These are phyloP conservation scores for Okamejei kenojei DNA, from an alignment of 2,797 vertebrate genomes.

Conservation along the genomic window DNA sequence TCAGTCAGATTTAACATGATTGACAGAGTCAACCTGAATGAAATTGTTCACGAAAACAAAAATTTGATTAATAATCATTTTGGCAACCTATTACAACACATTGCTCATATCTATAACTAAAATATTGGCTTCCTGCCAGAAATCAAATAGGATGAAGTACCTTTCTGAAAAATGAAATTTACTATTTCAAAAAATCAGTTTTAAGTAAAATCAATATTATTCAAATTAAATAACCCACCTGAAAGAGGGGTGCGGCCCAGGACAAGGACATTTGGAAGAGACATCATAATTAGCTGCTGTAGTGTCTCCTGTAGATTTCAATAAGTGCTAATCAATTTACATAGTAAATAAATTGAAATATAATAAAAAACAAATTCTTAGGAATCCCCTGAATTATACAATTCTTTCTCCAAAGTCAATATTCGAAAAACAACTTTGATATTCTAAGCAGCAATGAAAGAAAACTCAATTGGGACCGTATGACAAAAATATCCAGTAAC, in stretches of 20 bases:
- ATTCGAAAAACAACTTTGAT: neutral
- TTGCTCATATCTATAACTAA: neutral
- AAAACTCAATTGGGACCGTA: neutral
- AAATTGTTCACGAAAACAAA: neutral
- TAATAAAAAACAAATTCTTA: neutral
- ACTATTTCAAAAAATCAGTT: no score
- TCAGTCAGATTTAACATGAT: neutral
- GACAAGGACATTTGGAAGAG: conserved; percentile 84
- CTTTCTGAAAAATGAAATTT: no score
- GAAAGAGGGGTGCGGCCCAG: conserved; percentile 85
- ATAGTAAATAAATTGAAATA: neutral
- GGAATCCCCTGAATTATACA: neutral
- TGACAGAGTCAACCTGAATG: neutral
- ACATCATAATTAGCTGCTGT: conserved; percentile 96
- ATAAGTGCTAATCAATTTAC: neutral
- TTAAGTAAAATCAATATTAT: no score
- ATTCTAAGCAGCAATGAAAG: neutral
- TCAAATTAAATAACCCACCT: conserved; percentile 63
- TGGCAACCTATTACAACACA: neutral
- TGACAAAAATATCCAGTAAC: neutral
- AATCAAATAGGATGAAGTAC: neutral
- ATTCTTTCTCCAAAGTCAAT: neutral
- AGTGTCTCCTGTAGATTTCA: conserved; percentile 72
- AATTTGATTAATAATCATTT: neutral
- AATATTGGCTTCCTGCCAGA: neutral